Percentiles rank a stretch among this genome's conserved stretches.
Evolutionary conservation across 2,797 vertebrate species (phyloP).

Genomic region (Florisuga fusca): DNA sequence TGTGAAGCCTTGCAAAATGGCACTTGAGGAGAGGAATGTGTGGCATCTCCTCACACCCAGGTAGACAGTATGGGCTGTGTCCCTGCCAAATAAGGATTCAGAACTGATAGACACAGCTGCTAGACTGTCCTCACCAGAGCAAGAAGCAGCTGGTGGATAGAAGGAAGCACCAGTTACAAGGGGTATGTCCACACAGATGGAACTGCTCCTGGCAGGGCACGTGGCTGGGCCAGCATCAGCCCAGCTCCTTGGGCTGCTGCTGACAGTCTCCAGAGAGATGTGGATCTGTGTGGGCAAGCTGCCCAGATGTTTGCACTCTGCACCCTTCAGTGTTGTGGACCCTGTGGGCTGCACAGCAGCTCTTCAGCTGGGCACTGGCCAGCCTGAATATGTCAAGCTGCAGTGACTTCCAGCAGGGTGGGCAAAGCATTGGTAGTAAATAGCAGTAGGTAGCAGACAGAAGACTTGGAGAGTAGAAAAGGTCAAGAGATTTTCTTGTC

Average conservation of each 20-base stretch:
- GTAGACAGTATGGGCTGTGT: rapidly evolving
- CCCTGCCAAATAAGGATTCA: background rate
- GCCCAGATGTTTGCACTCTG: background rate
- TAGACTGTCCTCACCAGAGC: rapidly evolving
- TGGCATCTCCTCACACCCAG: background rate
- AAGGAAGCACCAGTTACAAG: background rate
- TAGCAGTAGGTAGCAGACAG: background rate
- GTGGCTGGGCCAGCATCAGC: background rate
- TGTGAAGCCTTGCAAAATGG: background rate
- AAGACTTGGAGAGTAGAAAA: background rate
- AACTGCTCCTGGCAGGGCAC: rapidly evolving
- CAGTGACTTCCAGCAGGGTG: background rate
- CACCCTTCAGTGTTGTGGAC: background rate
- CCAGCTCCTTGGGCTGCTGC: background rate
- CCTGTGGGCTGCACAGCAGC: rapidly evolving
- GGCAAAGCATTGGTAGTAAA: rapidly evolving
- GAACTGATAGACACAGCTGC: background rate
- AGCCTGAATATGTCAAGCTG: too few species aligned
- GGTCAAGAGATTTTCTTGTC: background rate
- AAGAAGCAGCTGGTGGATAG: background rate
- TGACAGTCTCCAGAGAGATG: background rate
- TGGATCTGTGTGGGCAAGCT: background rate
- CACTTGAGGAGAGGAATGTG: background rate
- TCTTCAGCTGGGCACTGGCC: background rate
- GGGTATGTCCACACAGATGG: background rate